Conservation (phyloP, 2,113 vertebrate genomes). For the Varanus salvator region DNA sequence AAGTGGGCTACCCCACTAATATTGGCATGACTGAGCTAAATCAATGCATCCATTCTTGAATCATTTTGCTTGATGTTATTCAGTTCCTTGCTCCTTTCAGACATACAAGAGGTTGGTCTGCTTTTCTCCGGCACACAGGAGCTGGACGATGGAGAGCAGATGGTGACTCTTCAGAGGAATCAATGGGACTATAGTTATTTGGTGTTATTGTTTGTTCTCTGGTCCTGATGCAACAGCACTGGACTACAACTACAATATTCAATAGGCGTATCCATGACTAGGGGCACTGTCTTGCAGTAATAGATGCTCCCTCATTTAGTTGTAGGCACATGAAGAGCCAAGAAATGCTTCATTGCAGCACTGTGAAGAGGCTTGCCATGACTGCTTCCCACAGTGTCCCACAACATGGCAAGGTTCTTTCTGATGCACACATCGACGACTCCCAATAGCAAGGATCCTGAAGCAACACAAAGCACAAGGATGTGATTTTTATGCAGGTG, state of each 20-base stretch:
- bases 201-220: neutral
- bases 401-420: neutral
- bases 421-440: neutral
- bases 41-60: neutral
- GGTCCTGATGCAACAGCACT: neutral
- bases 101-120: neutral
- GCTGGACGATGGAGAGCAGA: neutral
- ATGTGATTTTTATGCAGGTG: neutral
- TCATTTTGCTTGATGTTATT: neutral
- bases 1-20: neutral
- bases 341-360: neutral
- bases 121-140: neutral
- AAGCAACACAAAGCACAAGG: neutral
- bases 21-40: slow-evolving; percentile 14
- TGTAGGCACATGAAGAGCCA: neutral
- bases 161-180: neutral
- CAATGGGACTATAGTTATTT: neutral
- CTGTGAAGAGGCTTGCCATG: neutral
- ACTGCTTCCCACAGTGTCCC: neutral
- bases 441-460: neutral
- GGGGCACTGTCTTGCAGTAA: neutral
- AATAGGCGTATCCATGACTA: neutral
- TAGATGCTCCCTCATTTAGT: neutral
- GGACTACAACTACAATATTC: neutral
- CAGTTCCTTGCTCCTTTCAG: neutral